Evolutionary conservation across 2,888 invertebrate genomes (phyloP).

Genomic region (Eurois occulta): DNA sequence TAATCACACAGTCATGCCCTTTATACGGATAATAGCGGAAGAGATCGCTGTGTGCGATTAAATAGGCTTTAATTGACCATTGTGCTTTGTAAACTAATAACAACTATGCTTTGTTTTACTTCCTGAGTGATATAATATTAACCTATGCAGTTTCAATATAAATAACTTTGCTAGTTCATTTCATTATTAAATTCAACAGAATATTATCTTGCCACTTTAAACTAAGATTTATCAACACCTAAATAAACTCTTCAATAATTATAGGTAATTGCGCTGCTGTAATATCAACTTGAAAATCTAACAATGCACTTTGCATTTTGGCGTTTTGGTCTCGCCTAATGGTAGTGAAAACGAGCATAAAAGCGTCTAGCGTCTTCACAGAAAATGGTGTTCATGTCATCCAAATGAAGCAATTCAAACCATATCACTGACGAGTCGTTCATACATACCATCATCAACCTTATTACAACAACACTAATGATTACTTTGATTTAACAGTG

Average conservation of each 20-base stretch:
- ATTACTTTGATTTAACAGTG: background rate
- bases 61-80: conserved; percentile 10
- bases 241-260: background rate
- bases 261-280: background rate
- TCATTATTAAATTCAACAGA: background rate
- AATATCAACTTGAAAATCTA: background rate
- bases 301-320: background rate
- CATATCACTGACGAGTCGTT: background rate
- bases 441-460: background rate
- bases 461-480: background rate
- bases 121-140: conserved; percentile 19
- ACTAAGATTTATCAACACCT: background rate
- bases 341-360: background rate
- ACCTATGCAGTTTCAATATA: background rate
- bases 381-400: background rate
- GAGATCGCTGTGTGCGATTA: conserved; percentile 15
- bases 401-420: background rate
- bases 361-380: background rate
- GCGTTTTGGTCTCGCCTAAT: background rate
- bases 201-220: too few species aligned
- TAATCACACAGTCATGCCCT: conserved; percentile 14
- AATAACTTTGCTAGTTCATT: background rate
- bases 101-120: conserved; percentile 37
- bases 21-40: background rate
- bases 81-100: conserved; percentile 29